These are phyloP conservation scores for Muscicapa striata DNA, from an alignment of 2,797 vertebrate genomes.

Conservation along the genomic window DNA sequence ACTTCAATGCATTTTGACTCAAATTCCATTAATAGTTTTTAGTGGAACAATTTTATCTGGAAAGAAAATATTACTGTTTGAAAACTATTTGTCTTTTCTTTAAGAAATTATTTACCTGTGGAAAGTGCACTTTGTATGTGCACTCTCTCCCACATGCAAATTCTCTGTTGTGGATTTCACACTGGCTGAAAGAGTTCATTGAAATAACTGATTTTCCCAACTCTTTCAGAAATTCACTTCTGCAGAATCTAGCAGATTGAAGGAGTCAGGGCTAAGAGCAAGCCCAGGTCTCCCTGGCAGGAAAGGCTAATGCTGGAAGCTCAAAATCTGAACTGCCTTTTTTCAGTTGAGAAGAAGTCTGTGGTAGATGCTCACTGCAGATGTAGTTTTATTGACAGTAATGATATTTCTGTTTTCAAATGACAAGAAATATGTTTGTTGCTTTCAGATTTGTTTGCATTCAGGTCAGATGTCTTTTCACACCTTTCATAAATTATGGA, in stretches of 20 bases:
- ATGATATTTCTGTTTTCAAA: constrained; percentile 38
- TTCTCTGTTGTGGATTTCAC: not conserved
- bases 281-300: not conserved
- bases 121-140: not conserved
- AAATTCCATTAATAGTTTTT: not conserved
- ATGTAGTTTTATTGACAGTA: constrained; percentile 30
- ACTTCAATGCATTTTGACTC: not conserved
- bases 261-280: not conserved
- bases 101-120: not conserved
- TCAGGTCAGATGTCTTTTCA: not conserved
- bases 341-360: not conserved
- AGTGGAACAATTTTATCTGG: not conserved
- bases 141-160: not conserved
- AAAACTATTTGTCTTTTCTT: not conserved
- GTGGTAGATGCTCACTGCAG: not conserved
- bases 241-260: not conserved
- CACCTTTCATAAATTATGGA: not conserved
- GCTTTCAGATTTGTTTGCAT: constrained; percentile 21
- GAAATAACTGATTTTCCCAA: not conserved
- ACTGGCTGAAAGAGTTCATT: not conserved
- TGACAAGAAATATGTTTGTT: constrained; percentile 27
- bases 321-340: not conserved
- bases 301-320: not conserved
- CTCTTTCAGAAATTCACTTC: not conserved
- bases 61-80: not conserved